Conservation (phyloP, 2,888 invertebrate genomes). For the Sinotaia quadrata region DNA sequence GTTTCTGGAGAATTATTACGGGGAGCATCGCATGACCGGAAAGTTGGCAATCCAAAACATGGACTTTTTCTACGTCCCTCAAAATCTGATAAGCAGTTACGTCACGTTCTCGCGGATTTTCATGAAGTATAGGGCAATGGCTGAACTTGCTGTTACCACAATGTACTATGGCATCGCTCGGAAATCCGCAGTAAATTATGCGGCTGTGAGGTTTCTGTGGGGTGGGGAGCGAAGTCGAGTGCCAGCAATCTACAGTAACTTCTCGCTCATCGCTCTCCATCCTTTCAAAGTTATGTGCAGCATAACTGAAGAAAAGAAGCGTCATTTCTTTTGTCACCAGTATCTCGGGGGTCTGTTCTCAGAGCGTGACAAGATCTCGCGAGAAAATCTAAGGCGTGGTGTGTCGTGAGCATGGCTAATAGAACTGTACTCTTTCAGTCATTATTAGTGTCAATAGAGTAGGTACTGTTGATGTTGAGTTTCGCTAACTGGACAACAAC, state of each 20-base stretch:
- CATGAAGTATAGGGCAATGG: not conserved
- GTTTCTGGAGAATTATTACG: conserved; percentile 22
- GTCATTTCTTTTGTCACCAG: conserved; percentile 2
- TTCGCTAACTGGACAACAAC: too few relatives aligned
- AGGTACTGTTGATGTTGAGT: too few relatives aligned
- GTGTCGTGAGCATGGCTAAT: too few relatives aligned
- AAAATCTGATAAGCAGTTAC: conserved; percentile 1
- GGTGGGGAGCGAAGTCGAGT: not conserved
- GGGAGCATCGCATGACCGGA: conserved; percentile 4
- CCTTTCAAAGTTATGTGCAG: conserved; percentile 17
- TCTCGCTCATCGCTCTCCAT: conserved; percentile 11
- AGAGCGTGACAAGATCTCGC: not conserved
- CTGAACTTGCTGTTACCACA: conserved; percentile 25
- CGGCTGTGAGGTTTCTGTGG: conserved; percentile 14
- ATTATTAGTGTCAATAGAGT: too few relatives aligned
- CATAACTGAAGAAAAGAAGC: too few relatives aligned
- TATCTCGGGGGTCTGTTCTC: not conserved
- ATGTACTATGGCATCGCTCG: conserved; percentile 21
- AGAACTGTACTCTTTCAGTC: too few relatives aligned
- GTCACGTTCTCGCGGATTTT: conserved; percentile 18
- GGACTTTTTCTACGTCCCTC: conserved; percentile 31
- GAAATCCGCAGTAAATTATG: conserved; percentile 8
- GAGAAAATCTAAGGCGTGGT: too few relatives aligned
- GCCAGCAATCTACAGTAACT: conserved; percentile 1
- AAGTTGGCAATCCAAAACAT: conserved; percentile 1